Percentiles rank a stretch among this genome's conserved stretches.
These are phyloP conservation scores for Zele albiditarsus DNA, from an alignment of 2,888 invertebrate species.

Conservation along the genomic window DNA sequence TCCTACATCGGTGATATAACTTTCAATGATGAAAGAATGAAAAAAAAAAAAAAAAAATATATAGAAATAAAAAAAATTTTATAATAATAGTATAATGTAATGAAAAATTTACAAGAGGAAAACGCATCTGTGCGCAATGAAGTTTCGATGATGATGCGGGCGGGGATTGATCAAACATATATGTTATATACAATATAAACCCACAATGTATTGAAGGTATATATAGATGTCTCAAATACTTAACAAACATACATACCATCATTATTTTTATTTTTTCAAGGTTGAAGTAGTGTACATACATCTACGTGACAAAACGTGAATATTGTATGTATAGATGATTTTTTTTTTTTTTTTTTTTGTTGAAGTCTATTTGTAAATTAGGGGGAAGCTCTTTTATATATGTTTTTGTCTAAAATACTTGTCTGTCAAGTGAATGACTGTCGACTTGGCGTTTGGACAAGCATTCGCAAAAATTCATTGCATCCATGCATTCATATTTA, in stretches of 20 bases:
- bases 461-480: slow-evolving; percentile 6
- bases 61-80: background rate
- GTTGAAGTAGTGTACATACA: background rate
- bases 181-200: background rate
- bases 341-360: background rate
- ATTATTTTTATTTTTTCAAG: background rate
- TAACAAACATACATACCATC: background rate
- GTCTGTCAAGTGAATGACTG: slow-evolving; percentile 10
- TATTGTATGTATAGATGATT: background rate
- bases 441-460: slow-evolving; percentile 10
- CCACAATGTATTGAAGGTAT: background rate
- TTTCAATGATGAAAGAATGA: slow-evolving; percentile 1
- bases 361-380: slow-evolving; percentile 25
- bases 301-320: slow-evolving; percentile 17
- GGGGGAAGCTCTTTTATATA: slow-evolving; percentile 8
- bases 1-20: background rate
- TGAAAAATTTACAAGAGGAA: slow-evolving; percentile 41
- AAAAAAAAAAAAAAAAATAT: background rate
- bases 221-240: slow-evolving; percentile 17
- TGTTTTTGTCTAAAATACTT: slow-evolving; percentile 27
- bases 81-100: slow-evolving; percentile 35
- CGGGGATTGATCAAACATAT: slow-evolving; percentile 27
- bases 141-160: slow-evolving; percentile 55
- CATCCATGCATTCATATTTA: background rate
- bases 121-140: slow-evolving; percentile 55